Base-by-base conservation (phyloP, 2,888 invertebrate species). In the Pilophorus perplexus region DNA sequence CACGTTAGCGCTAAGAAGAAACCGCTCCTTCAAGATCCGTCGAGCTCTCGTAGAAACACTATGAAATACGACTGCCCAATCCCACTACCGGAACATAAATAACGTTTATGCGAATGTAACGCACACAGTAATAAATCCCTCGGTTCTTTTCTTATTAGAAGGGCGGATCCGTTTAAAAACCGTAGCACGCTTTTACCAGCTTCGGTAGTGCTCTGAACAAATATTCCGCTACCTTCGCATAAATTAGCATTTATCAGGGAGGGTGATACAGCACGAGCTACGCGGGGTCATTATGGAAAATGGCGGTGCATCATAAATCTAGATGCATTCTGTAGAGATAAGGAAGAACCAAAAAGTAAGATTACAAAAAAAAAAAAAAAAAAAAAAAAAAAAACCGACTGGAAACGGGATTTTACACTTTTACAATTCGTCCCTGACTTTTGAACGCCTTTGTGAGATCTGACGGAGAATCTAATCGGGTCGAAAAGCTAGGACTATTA, bases 341-440 rank as follows among this genome's bases (percentile, higher is more conserved):
- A n/a, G n/a, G n/a, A n/a, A n/a, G n/a, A n/a, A n/a, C n/a, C n/a
- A n/a, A n/a, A n/a, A n/a, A n/a, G n/a, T n/a, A n/a, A n/a, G n/a
- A n/a, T n/a, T n/a, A 22, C 22, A 8, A 46, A 46, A 46, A 25
- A 23, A 14, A 46, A 23, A 46, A 18, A 23, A 14, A n/a, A 5
- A n/a, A 46, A 1, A 14, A 3, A 12, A 5, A 14, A 46, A 46
- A 20, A 46, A 46, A 23, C 10, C 27, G 54, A 28, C 54, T 54
- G 16, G 18, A 10, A 46, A 46, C 46, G 37, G 55, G 55, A 52
- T 52, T 52, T 52, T 42, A 23, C 22, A 42, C 59, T 42, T 59
- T 42, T 59, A 59, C 42, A 44, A 40, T 59, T 59, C 59, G 59
- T 40, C 59, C 59, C 38, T 59, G 59, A 59, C 59, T 59, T 59